Conservation (phyloP, 2,888 invertebrate genomes). For the Biston betularia region DNA sequence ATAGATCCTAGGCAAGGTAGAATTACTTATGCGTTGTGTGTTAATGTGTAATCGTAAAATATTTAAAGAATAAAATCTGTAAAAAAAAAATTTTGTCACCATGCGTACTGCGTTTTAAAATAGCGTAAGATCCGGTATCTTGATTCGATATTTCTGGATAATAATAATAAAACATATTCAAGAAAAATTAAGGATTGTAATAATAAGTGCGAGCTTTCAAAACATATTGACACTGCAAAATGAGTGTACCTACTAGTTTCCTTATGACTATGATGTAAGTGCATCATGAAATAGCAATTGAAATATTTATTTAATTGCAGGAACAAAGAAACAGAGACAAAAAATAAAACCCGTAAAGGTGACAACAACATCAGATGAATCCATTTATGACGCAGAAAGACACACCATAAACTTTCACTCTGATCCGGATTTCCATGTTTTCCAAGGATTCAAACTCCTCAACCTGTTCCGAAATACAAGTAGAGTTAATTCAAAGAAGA, state of each 20-base stretch:
- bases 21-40: not conserved
- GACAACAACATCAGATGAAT: slow-evolving; percentile 54
- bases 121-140: too few relatives aligned
- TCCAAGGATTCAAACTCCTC: slow-evolving; percentile 75
- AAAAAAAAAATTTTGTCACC: too few relatives aligned
- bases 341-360: slow-evolving; percentile 59
- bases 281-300: too few relatives aligned
- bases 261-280: not conserved
- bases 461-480: slow-evolving; percentile 67
- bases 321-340: slow-evolving; percentile 37
- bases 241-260: too few relatives aligned
- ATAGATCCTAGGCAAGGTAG: slow-evolving; percentile 74
- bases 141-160: too few relatives aligned
- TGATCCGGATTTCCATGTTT: slow-evolving; percentile 74
- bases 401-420: slow-evolving; percentile 71
- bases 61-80: too few relatives aligned
- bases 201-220: too few relatives aligned
- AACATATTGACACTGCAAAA: too few relatives aligned
- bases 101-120: too few relatives aligned
- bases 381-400: slow-evolving; percentile 57
- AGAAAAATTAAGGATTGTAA: too few relatives aligned
- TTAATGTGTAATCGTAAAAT: too few relatives aligned
- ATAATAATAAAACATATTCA: too few relatives aligned
- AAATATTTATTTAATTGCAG: slow-evolving; percentile 10
- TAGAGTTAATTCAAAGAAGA: slow-evolving; percentile 56